Evolutionary conservation across 2,113 vertebrate genomes (phyloP).

Genomic region (Sinocyclocheilus anophthalmus): DNA sequence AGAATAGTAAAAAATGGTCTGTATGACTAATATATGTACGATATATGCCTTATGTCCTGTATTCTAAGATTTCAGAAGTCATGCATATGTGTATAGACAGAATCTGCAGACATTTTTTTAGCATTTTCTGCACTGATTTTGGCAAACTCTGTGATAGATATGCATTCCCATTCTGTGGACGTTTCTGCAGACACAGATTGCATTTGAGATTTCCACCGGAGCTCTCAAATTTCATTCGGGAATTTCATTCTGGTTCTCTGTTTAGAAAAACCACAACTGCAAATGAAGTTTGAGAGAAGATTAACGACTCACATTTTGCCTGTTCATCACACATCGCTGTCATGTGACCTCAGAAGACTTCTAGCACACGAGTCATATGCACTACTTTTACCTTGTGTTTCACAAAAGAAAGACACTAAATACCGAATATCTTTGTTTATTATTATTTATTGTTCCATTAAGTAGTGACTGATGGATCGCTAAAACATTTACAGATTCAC

Average conservation of each 20-base stretch:
- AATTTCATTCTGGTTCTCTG: neutral
- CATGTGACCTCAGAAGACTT: neutral
- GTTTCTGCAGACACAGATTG: neutral
- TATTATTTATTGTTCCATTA: no score
- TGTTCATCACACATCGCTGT: neutral
- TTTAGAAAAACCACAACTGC: conserved; percentile 7
- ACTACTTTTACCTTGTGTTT: neutral
- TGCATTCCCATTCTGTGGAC: neutral
- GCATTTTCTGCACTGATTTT: neutral
- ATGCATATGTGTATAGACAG: neutral
- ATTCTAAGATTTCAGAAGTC: neutral
- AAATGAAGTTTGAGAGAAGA: conserved; percentile 10
- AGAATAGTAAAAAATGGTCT: neutral
- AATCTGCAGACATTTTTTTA: neutral
- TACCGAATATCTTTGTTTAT: neutral
- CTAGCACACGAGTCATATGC: neutral
- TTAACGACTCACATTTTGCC: neutral
- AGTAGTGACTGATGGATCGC: neutral
- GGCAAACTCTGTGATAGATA: neutral
- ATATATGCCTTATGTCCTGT: neutral
- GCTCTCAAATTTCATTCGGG: neutral
- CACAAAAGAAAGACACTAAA: neutral
- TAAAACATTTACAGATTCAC: conserved; percentile 26
- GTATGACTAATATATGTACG: neutral
- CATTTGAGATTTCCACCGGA: neutral